Evolutionary conservation across 2,797 vertebrate species (phyloP), one percentile per base, ranked within the genome.

Genomic region (Pipistrellus kuhlii): DNA sequence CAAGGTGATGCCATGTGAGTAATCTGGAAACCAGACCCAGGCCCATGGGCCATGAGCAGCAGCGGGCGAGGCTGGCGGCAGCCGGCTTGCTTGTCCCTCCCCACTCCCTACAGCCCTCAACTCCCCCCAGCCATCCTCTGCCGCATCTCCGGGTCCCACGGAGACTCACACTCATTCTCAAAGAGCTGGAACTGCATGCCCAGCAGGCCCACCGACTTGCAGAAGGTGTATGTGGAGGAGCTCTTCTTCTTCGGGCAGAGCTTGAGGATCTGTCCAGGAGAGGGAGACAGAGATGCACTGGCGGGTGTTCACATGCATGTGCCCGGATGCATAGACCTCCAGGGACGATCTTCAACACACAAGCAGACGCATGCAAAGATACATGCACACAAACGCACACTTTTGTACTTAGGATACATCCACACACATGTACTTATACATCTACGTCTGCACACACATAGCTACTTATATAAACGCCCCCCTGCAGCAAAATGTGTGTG

Each of bases 131-230:
- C 5, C 46, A n/a, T 55, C 44, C 15, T 9, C 17, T 2, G 9
- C 17, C 55, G 64, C 30, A 30, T 27, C 35, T 72, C 20, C 0
- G 1, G 41, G 8, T 77, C 53, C 8, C 3, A 11, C 73, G 7
- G 14, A 71, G 93, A 98, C 99, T 99, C 98, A 99, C 99, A 99
- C 96, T 99, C 99, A 57, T 99, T 99, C 98, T 99, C 99, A 98
- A 99, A 99, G 96, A 99, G 99, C 96, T 99, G 99, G 96, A 99
- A 99, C 98, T 99, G 99, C 99, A 99, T 99, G 96, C 99, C 99
- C 96, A 99, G 98, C 69, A 99, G 98, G 64, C 99, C 99, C 8
- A 99, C 99, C 0, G 99, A 99, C 98, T 99, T 99, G 98, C 99
- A 99, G 98, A 99, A 99, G 1, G 99, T 99, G 96, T 99, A 99